Evolutionary conservation across 2,797 vertebrate genomes (phyloP), one percentile per base, ranked within the genome.

Genomic region (Sphaeramia orbicularis): DNA sequence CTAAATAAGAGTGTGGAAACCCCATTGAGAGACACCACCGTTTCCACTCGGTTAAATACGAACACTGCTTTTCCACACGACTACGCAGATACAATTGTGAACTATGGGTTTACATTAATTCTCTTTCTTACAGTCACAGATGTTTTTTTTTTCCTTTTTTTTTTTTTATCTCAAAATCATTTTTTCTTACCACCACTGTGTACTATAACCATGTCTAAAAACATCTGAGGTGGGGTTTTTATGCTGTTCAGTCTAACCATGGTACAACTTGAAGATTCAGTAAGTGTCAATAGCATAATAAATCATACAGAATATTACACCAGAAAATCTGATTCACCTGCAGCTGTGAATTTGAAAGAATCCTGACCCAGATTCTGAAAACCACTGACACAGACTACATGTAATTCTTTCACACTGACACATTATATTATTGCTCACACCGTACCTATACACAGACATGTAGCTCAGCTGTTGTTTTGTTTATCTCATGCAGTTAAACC

Each of bases 21-120:
- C 70, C 74, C 56, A 43, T 49, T 55, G 79, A 75, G 73, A 86
- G 63, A 41, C 11, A 35, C 18, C 35, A 11, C 50, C 1, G 44
- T 70, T 81, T 84, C 70, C 74, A 80, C 73, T 38, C 37, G 50
- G 70, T 71, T 83, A 71, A 78, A 77, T 65, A 64, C 7, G n/a
- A 72, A 81, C 68, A 60, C 71, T 32, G 35, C 63, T 79, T 71
- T 35, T 86, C 61, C 59, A 67, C 76, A 66, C 44, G 43, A 21
- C 59, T 45, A 56, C 38, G 7, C 65, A 60, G 40, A 49, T 35
- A 58, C 45, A 35, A 72, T 50, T 61, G 63, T 36, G 36, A 77
- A 27, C 52, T 52, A 43, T 32, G 15, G 54, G 48, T 81, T 84
- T 65, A 58, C 55, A 74, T 66, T 64, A 27, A 54, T 51, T 64